Evolutionary conservation across 2,113 vertebrate species (phyloP).

Genomic region (Ploceus nigricollis): DNA sequence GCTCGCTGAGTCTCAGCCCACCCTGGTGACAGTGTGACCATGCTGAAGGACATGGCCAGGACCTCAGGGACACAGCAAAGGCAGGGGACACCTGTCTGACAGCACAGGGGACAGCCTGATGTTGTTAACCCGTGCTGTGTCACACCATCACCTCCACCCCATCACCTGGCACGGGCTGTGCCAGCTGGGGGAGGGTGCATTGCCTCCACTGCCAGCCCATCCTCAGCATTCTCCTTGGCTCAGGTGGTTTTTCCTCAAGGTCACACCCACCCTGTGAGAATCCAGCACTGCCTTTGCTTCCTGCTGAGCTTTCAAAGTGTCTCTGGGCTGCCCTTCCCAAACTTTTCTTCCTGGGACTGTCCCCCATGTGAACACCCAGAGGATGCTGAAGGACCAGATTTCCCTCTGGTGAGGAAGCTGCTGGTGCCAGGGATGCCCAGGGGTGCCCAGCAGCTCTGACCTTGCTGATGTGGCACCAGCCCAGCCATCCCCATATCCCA

Average conservation of each 20-base stretch:
- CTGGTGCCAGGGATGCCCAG: neutral
- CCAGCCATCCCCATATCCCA: neutral
- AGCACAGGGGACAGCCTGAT: neutral
- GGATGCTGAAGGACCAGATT: neutral
- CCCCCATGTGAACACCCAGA: neutral
- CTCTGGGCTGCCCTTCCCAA: neutral
- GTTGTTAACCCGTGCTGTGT: neutral
- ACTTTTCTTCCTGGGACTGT: neutral
- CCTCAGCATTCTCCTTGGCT: neutral
- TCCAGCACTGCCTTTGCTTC: neutral
- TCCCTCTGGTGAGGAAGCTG: neutral
- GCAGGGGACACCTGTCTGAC: neutral
- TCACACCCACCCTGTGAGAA: neutral
- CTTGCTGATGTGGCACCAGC: too few species aligned
- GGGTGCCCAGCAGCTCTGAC: neutral
- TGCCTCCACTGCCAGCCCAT: accelerated
- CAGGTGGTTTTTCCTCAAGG: neutral
- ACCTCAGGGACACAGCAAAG: neutral
- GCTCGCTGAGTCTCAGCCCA: accelerated
- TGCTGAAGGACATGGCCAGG: neutral
- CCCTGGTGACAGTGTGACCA: neutral
- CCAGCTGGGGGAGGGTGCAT: neutral
- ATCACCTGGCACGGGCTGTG: neutral
- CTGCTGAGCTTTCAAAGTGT: neutral
- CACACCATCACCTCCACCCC: neutral